Base-by-base conservation (phyloP, 2,797 vertebrate species). In the Propithecus perrieri region DNA sequence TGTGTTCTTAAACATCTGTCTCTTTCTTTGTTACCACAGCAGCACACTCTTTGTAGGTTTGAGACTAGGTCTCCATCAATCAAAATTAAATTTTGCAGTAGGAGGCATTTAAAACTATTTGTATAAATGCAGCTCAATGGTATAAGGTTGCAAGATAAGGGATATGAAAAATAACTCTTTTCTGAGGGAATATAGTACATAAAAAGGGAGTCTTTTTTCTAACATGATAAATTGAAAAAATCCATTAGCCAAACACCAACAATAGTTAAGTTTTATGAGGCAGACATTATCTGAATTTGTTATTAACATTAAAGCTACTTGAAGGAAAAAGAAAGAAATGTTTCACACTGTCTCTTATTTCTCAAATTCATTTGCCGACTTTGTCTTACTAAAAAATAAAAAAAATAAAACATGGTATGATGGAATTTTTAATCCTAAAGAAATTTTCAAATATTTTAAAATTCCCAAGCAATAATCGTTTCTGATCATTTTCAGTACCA, bases 101-200 rank as follows among this genome's bases (percentile, higher is more conserved):
- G 92, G 30, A 90, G 53, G 65, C 28, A 71, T 93, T 55, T 95
- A 69, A 76, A 97, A 93, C 38, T 74, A 67, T 75, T 92, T 91
- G 46, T 78, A 46, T 92, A 97, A 97, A 83, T 81, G 69, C 4
- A 92, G 38, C 28, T 46, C 17, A 85, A 81, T 1, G 2, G 33
- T 81, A 91, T 95, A 96, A 50, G 79, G 43, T 94, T 96, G 53
- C 55, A 91, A 75, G 95, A 81, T 91, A 97, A 92, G 53, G 57
- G n/a, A 79, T 67, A 74, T 71, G 85, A 97, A 97, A 97, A 96
- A 91, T 85, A 94, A 83, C 50, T 93, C 83, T 35, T 41, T 88
- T 94, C 65, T 59, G 12, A 94, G 55, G 46, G 80, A 95, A 71
- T 20, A 18, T n/a, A 85, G 38, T 80, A 20, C 65, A n/a, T 84